These are phyloP conservation scores for Eucriotettix oculatus DNA, from an alignment of 2,888 invertebrate species.

Conservation along the genomic window DNA sequence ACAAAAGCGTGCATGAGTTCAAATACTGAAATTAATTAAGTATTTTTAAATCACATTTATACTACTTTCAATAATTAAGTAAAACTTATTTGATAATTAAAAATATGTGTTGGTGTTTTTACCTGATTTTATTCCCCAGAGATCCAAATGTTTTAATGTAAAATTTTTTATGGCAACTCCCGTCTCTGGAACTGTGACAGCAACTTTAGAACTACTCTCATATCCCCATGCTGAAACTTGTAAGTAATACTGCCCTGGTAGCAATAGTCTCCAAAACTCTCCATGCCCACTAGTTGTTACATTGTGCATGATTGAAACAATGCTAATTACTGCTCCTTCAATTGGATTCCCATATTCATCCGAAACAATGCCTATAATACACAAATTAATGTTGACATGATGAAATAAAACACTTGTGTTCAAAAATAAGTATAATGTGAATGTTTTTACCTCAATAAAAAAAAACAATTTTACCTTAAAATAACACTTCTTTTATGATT, in stretches of 20 bases:
- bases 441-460: no score
- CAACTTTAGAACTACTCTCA: constrained; percentile 27
- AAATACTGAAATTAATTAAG: no score
- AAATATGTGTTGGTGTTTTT: no score
- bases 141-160: constrained; percentile 18
- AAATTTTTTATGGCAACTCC: constrained; percentile 29
- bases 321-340: constrained; percentile 54
- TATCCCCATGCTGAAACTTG: constrained; percentile 24
- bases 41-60: no score
- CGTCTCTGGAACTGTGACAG: constrained; percentile 24
- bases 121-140: no score
- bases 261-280: constrained; percentile 85
- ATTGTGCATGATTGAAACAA: constrained; percentile 63
- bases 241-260: constrained; percentile 6
- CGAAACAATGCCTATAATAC: constrained; percentile 38
- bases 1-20: no score
- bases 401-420: neutral
- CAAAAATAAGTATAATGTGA: no score
- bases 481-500: no score
- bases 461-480: no score
- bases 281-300: constrained; percentile 65
- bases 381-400: neutral
- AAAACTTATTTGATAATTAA: no score
- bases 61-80: no score
- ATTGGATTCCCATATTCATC: constrained; percentile 47